A percentile compares a stretch with the other conserved stretches of the same genome.
Evolutionary conservation across 2,113 vertebrate species (phyloP).

Genomic region (Menura novaehollandiae): DNA sequence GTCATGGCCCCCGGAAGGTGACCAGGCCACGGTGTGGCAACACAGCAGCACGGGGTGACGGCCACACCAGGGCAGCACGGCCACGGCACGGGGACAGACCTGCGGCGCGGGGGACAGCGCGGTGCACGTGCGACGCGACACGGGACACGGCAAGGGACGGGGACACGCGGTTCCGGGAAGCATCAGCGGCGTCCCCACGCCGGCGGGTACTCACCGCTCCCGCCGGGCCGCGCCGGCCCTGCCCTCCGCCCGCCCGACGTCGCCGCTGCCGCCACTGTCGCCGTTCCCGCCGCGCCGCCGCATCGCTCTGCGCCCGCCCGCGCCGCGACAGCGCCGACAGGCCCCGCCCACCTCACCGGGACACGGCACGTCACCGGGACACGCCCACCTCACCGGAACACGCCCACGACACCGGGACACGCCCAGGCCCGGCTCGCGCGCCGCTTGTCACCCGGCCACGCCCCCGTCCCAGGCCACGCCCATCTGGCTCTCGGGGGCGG

Average conservation of each 20-base stretch:
- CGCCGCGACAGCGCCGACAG: neutral
- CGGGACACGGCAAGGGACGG: neutral
- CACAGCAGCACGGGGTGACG: neutral
- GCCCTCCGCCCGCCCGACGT: neutral
- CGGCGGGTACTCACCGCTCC: neutral
- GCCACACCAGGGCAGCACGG: neutral
- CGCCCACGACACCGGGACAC: neutral
- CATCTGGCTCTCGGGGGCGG: rapidly evolving
- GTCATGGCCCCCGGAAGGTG: neutral
- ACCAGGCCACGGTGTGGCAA: neutral
- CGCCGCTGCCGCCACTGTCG: neutral
- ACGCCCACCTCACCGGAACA: neutral
- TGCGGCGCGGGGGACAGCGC: neutral
- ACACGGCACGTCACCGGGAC: neutral
- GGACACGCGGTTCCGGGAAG: neutral
- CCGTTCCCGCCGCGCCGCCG: neutral
- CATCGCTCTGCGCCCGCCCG: neutral
- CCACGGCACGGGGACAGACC: neutral
- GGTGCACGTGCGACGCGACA: rapidly evolving
- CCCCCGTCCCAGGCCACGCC: rapidly evolving
- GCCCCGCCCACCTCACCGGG: neutral
- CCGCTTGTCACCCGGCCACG: too few relatives aligned
- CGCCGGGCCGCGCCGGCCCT: neutral
- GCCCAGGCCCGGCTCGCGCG: too few relatives aligned
- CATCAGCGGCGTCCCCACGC: neutral